phyloP scores from a whole-genome alignment of 2,797 vertebrate genomes.

The Ctenopoma multispine region DNA sequence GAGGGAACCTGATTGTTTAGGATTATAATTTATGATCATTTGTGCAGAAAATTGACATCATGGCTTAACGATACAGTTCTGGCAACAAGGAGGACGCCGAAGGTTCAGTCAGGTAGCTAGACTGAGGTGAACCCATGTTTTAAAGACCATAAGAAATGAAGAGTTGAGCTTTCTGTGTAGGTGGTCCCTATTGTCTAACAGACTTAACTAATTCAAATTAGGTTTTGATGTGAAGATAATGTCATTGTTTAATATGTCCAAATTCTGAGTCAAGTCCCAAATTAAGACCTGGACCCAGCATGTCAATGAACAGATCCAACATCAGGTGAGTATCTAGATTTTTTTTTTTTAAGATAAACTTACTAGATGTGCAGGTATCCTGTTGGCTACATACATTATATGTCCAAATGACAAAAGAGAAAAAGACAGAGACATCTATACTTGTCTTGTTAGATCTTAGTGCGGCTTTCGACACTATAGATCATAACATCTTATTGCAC shows the following conservation, averaged over 20 bases:
- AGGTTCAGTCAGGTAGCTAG: neutral
- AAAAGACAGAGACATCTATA: too few relatives aligned
- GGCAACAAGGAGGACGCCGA: constrained; percentile 1
- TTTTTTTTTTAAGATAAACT: too few relatives aligned
- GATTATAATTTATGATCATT: constrained; percentile 7
- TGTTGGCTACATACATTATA: too few relatives aligned
- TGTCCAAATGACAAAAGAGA: too few relatives aligned
- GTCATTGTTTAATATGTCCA: neutral
- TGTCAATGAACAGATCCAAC: too few relatives aligned
- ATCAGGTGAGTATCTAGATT: too few relatives aligned
- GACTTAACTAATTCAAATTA: neutral
- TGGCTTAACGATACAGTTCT: neutral
- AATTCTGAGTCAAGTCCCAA: neutral
- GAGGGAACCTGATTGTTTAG: constrained; percentile 3
- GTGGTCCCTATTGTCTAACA: neutral
- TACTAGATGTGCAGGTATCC: too few relatives aligned
- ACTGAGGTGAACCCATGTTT: neutral
- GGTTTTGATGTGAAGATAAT: neutral
- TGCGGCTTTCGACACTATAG: too few relatives aligned
- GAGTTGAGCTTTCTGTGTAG: neutral
- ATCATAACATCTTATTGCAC: too few relatives aligned
- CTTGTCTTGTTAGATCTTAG: too few relatives aligned
- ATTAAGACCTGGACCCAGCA: neutral
- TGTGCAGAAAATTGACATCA: neutral
- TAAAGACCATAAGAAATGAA: constrained; percentile 1